Conservation (phyloP, 2,113 vertebrate genomes). For the Climacteris rufus region DNA sequence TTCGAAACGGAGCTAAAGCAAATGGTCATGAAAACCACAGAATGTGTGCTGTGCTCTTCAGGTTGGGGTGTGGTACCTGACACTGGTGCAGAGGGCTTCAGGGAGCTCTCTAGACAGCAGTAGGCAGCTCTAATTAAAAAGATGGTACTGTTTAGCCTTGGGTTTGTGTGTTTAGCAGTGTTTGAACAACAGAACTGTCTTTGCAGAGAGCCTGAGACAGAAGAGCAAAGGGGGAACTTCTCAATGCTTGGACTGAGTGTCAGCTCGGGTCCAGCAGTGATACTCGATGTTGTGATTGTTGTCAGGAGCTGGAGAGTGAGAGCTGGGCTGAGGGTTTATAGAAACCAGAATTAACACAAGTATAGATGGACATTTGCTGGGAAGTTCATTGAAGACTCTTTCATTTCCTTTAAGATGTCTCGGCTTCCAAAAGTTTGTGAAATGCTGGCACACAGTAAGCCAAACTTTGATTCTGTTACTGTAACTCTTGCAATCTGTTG, state of each 20-base stretch:
- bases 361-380: background rate
- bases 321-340: background rate
- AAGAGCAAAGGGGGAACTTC: background rate
- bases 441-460: background rate
- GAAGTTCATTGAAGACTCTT: background rate
- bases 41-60: background rate
- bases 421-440: background rate
- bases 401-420: background rate
- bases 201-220: background rate
- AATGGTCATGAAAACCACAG: background rate
- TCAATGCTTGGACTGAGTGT: background rate
- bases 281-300: accelerated
- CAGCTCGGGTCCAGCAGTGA: background rate
- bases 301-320: background rate
- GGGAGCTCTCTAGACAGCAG: background rate
- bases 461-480: background rate
- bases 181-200: background rate
- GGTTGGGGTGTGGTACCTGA: background rate
- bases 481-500: background rate
- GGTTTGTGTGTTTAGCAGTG: background rate
- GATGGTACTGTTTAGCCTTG: background rate
- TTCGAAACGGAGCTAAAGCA: background rate
- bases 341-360: background rate
- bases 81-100: background rate
- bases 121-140: background rate